These are phyloP conservation scores for Caenorhabditis panamensis DNA, from an alignment of 2,888 invertebrate genomes.

Conservation along the genomic window DNA sequence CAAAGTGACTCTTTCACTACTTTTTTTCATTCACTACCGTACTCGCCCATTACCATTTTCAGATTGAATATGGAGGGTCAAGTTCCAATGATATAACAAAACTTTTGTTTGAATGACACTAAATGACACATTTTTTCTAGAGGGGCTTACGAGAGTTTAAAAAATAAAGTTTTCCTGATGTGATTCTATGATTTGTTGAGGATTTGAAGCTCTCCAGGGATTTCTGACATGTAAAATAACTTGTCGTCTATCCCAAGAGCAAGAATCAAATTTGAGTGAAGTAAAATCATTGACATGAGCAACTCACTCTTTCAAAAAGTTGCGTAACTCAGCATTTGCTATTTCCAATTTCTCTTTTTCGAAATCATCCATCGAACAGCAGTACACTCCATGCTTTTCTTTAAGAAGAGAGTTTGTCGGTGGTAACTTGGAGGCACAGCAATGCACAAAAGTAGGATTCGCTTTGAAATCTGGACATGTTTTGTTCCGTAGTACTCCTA, in stretches of 20 bases:
- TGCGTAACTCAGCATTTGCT: constrained; percentile 63
- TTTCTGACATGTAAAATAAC: no score
- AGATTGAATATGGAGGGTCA: no score
- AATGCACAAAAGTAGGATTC: constrained; percentile 58
- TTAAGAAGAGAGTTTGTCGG: constrained; percentile 56
- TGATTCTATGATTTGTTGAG: constrained; percentile 53
- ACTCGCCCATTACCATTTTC: no score
- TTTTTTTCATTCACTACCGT: no score
- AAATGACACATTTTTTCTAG: no score
- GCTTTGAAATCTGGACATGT: constrained; percentile 72
- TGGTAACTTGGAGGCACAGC: constrained; percentile 68
- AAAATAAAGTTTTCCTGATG: constrained; percentile 35
- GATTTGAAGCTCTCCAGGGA: constrained; percentile 10
- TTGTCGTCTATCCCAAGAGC: no score
- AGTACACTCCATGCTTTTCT: constrained; percentile 66
- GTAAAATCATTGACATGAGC: neutral
- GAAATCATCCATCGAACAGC: constrained; percentile 64
- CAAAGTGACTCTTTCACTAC: no score
- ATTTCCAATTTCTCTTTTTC: constrained; percentile 66
- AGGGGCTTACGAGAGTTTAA: neutral
- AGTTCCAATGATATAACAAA: no score
- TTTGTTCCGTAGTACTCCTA: constrained; percentile 59
- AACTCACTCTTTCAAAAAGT: constrained; percentile 69
- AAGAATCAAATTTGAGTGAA: neutral
- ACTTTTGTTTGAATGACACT: no score